Percentiles rank a stretch among this genome's conserved stretches.
Evolutionary conservation across 2,797 vertebrate genomes (phyloP).

Genomic region (Rhincodon typus): DNA sequence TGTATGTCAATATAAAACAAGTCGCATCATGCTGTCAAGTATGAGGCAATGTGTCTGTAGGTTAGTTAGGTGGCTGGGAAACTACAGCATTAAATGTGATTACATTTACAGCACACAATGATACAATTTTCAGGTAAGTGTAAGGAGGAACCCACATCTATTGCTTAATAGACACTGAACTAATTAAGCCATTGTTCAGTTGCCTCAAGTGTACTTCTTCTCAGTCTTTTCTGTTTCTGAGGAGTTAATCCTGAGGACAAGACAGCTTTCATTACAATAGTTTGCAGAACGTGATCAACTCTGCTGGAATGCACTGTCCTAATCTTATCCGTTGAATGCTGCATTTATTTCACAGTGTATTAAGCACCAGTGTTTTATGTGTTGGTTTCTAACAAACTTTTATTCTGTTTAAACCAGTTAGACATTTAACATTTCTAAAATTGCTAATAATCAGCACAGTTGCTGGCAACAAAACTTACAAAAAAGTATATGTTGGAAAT

Average conservation of each 20-base stretch:
- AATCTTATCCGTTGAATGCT: conserved; percentile 65
- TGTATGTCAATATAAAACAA: neutral
- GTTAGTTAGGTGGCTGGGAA: conserved; percentile 10
- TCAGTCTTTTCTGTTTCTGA: conserved; percentile 2
- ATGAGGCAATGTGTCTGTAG: conserved; percentile 21
- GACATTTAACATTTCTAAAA: conserved; percentile 32
- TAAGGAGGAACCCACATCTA: conserved; percentile 53
- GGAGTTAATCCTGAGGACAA: conserved; percentile 34
- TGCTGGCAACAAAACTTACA: conserved; percentile 72
- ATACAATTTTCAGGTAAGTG: conserved; percentile 40
- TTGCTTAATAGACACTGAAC: conserved; percentile 59
- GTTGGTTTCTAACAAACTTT: conserved; percentile 75
- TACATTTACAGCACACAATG: conserved; percentile 35
- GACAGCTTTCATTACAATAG: conserved; percentile 32
- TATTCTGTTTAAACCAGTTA: conserved; percentile 47
- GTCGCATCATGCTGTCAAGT: neutral
- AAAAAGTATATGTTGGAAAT: conserved; percentile 68
- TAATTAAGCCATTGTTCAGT: conserved; percentile 44
- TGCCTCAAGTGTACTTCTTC: conserved; percentile 32
- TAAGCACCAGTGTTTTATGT: conserved; percentile 93
- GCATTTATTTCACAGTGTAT: conserved; percentile 88
- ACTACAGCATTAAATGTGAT: conserved; percentile 20
- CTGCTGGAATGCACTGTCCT: conserved; percentile 65
- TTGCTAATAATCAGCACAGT: conserved; percentile 69
- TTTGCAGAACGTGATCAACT: conserved; percentile 26